Conservation (phyloP, 2,797 vertebrate genomes). For the Spatula versicolor region DNA sequence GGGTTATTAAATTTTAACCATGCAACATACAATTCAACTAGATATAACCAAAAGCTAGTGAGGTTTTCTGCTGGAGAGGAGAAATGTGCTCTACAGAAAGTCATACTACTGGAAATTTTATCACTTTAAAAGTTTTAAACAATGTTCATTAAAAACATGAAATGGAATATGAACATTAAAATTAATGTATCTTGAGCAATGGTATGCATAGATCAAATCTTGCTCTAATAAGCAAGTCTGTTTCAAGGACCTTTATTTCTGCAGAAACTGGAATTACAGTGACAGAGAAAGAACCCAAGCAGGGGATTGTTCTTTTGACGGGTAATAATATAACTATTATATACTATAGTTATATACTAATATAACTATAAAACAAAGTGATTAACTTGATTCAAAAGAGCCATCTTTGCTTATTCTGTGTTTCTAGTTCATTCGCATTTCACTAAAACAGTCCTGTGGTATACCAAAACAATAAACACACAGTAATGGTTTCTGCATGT, state of each 20-base stretch:
- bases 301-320: conserved; percentile 26
- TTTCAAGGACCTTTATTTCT: conserved; percentile 35
- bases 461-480: neutral
- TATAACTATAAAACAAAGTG: neutral
- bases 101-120: neutral
- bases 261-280: conserved; percentile 59
- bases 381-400: neutral
- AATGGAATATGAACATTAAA: neutral
- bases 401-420: neutral
- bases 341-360: neutral
- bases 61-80: neutral
- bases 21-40: neutral
- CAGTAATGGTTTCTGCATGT: neutral
- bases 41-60: neutral
- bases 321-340: conserved; percentile 12
- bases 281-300: conserved; percentile 24
- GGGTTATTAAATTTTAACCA: neutral
- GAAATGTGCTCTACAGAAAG: neutral
- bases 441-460: neutral
- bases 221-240: neutral
- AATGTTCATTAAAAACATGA: neutral
- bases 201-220: neutral
- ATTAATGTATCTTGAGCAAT: neutral
- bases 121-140: neutral
- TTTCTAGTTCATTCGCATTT: neutral